phyloP scores from a whole-genome alignment of 2,113 vertebrate genomes.

The Gracilinanus agilis region DNA sequence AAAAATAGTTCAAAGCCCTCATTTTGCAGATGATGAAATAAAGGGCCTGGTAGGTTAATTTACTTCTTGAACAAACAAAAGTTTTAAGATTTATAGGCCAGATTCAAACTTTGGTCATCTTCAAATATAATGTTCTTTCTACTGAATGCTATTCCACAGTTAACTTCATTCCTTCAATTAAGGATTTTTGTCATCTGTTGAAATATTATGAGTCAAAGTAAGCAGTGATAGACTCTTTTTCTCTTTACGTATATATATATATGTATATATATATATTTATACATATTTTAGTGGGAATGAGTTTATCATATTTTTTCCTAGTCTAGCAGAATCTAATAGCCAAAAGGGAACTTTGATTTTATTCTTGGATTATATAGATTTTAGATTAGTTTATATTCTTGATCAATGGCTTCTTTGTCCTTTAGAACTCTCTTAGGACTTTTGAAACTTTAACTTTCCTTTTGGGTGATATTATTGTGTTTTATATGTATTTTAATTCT shows the following conservation, averaged over 20 bases:
- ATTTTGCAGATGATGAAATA: neutral
- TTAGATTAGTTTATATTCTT: neutral
- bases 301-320: neutral
- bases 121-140: neutral
- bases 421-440: neutral
- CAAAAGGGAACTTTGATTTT: neutral
- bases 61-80: conserved; percentile 34
- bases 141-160: neutral
- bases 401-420: neutral
- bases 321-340: neutral
- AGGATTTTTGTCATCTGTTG: neutral
- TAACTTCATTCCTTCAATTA: conserved; percentile 40
- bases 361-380: neutral
- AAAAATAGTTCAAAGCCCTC: neutral
- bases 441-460: neutral
- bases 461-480: neutral
- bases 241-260: too few species aligned
- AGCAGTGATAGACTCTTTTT: neutral
- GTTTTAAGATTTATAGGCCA: neutral
- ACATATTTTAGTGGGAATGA: conserved; percentile 20
- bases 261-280: too few species aligned
- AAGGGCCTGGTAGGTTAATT: neutral
- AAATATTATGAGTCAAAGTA: conserved; percentile 33
- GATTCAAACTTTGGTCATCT: neutral
- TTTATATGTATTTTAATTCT: neutral